Evolutionary conservation across 2,797 vertebrate genomes (phyloP).

Genomic region (Takifugu ocellatus): DNA sequence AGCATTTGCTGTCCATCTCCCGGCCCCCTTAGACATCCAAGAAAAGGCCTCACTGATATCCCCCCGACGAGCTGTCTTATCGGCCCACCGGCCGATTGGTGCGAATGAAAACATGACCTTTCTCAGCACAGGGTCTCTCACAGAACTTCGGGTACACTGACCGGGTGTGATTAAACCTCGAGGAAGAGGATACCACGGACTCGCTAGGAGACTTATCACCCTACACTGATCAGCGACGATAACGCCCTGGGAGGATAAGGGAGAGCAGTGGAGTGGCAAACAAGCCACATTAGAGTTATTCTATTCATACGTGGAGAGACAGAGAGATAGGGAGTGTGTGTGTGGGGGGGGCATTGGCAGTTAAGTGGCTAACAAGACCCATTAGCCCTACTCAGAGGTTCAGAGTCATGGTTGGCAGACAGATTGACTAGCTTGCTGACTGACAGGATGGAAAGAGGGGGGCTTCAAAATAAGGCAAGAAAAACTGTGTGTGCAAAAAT

Average conservation of each 20-base stretch:
- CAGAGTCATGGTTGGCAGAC: slow-evolving; percentile 40
- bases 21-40: slow-evolving; percentile 8
- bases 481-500: background rate
- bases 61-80: slow-evolving; percentile 83
- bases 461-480: background rate
- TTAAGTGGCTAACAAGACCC: slow-evolving; percentile 62
- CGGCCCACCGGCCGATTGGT: slow-evolving; percentile 69
- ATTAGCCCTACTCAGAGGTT: slow-evolving; percentile 54
- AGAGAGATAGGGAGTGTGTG: slow-evolving; percentile 5
- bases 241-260: slow-evolving; percentile 78
- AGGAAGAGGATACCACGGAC: slow-evolving; percentile 64
- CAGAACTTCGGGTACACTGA: slow-evolving; percentile 79
- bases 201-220: slow-evolving; percentile 81
- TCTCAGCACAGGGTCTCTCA: slow-evolving; percentile 54
- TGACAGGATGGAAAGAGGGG: slow-evolving; percentile 33
- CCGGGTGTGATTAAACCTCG: slow-evolving; percentile 80
- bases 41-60: slow-evolving; percentile 80
- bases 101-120: slow-evolving; percentile 83
- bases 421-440: slow-evolving; percentile 42
- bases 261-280: slow-evolving; percentile 86
- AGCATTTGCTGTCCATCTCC: too few species aligned
- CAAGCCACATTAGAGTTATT: slow-evolving; percentile 90
- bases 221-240: slow-evolving; percentile 87
- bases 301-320: slow-evolving; percentile 62
- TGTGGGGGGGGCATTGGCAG: slow-evolving; percentile 11